Evolutionary conservation across 1,140 invertebrate genomes (phyloP).

Genomic region (Diorhabda sublineata): DNA sequence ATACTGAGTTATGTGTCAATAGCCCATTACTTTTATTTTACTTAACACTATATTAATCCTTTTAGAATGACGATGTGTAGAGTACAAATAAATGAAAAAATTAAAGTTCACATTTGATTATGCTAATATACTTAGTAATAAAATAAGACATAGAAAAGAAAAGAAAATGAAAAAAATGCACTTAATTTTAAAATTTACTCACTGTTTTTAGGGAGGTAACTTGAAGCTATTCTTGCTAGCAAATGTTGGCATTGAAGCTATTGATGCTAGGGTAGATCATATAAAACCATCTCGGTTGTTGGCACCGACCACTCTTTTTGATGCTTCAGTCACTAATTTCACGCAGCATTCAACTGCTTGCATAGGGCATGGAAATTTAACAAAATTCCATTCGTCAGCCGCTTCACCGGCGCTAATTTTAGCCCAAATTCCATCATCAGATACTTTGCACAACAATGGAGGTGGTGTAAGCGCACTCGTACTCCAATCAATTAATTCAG

Average conservation of each 20-base stretch:
- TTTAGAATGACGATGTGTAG: too few species aligned
- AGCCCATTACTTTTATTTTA: too few species aligned
- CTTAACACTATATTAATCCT: too few species aligned
- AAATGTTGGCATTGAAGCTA: background rate
- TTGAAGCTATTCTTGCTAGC: background rate
- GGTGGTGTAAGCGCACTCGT: background rate
- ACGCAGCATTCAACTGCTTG: background rate
- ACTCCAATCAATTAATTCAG: too few species aligned
- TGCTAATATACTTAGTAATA: too few species aligned
- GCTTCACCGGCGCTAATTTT: background rate
- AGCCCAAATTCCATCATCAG: background rate
- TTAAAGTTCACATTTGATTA: too few species aligned
- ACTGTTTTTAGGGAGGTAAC: too few species aligned
- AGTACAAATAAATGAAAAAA: too few species aligned
- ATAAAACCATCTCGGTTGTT: background rate
- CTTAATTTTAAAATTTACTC: too few species aligned
- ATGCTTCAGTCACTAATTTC: background rate
- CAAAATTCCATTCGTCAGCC: background rate
- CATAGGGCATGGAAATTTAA: background rate
- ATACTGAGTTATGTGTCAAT: too few species aligned
- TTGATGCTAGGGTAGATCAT: background rate
- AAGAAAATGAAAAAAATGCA: too few species aligned
- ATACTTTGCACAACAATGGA: background rate
- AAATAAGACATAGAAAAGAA: too few species aligned
- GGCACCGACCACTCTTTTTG: background rate